A percentile compares a stretch with the other conserved stretches of the same genome.
phyloP scores from a whole-genome alignment of 2,888 invertebrate genomes.

The Erebia epiphron region DNA sequence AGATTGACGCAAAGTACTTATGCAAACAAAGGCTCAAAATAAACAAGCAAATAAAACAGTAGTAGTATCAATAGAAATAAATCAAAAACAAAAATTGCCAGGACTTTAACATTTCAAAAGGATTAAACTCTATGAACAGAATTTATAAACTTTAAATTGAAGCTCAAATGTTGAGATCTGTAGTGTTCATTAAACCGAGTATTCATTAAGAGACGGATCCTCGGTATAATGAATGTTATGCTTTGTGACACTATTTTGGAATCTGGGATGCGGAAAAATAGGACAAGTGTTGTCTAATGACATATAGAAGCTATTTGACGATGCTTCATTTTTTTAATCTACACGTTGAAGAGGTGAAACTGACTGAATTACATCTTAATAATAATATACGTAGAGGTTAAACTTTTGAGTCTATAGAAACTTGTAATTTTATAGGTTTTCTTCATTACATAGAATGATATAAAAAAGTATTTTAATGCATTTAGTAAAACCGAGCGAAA shows the following conservation, averaged over 20 bases:
- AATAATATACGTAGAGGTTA: too few relatives aligned
- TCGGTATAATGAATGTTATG: slow-evolving; percentile 1
- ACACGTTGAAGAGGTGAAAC: too few relatives aligned
- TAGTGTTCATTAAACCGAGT: slow-evolving; percentile 10
- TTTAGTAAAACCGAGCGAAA: too few relatives aligned
- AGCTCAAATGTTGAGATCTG: slow-evolving; percentile 7
- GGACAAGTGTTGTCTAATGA: not conserved
- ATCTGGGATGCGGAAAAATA: not conserved
- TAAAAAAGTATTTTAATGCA: too few relatives aligned
- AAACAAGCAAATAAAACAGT: not conserved
- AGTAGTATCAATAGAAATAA: not conserved
- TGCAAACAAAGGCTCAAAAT: not conserved
- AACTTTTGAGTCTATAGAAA: too few relatives aligned
- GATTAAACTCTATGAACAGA: not conserved
- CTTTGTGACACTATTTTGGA: not conserved
- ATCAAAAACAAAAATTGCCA: not conserved
- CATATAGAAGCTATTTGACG: not conserved
- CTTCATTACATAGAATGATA: too few relatives aligned
- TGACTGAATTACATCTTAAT: too few relatives aligned
- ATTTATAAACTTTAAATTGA: slow-evolving; percentile 13
- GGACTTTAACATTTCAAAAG: slow-evolving; percentile 20
- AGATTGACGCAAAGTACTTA: not conserved
- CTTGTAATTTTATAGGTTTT: too few relatives aligned
- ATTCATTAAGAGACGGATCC: not conserved
- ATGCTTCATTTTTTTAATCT: not conserved